Evolutionary conservation across 2,888 invertebrate genomes (phyloP).

Genomic region (Agrochola circellaris): DNA sequence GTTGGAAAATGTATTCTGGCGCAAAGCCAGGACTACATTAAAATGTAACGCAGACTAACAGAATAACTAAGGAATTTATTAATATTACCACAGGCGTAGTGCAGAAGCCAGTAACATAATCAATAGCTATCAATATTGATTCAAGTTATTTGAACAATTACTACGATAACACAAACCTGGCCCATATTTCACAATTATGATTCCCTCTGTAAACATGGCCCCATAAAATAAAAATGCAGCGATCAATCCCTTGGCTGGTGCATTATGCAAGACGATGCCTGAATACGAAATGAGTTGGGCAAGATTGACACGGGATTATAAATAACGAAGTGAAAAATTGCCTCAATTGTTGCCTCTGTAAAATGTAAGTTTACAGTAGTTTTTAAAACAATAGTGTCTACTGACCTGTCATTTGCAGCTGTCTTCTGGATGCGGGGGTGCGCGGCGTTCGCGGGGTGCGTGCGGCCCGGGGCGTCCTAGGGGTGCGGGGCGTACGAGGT

Average conservation of each 20-base stretch:
- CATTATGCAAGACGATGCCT: constrained; percentile 70
- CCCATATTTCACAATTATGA: constrained; percentile 66
- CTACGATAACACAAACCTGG: constrained; percentile 53
- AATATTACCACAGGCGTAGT: constrained; percentile 52
- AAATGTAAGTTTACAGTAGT: constrained; percentile 34
- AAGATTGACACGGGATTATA: constrained; percentile 61
- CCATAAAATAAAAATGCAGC: constrained; percentile 65
- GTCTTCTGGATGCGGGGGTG: constrained; percentile 88
- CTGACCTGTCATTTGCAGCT: constrained; percentile 90
- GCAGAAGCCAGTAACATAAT: constrained; percentile 61
- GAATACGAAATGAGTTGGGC: constrained; percentile 70
- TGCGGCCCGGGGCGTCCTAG: constrained; percentile 85
- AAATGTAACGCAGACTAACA: constrained; percentile 45
- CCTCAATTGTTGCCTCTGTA: constrained; percentile 42
- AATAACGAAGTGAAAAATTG: constrained; percentile 61
- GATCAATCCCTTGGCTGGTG: constrained; percentile 63
- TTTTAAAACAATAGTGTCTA: constrained; percentile 63
- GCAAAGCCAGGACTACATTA: constrained; percentile 53
- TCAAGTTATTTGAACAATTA: constrained; percentile 51
- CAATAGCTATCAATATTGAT: constrained; percentile 55
- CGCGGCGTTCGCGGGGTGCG: constrained; percentile 87
- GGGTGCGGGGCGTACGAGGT: constrained; percentile 82
- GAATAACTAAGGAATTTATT: constrained; percentile 50
- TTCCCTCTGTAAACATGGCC: constrained; percentile 56
- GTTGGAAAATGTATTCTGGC: constrained; percentile 53